Conservation (phyloP, 2,113 vertebrate species). For the Erythrolamprus reginae region DNA sequence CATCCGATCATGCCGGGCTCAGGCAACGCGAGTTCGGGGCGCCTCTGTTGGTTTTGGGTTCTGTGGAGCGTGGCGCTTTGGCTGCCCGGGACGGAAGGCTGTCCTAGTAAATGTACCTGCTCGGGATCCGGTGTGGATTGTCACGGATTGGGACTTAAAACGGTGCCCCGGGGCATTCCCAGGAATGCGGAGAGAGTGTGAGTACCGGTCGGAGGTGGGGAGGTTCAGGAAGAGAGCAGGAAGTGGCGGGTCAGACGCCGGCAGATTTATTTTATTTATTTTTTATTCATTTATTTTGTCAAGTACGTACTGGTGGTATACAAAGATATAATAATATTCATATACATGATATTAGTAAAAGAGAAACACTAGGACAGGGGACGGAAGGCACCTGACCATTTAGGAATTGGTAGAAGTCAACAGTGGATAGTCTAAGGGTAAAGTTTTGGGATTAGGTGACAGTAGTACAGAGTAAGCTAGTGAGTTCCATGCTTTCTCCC, state of each 20-base stretch:
- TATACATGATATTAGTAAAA: too few relatives aligned
- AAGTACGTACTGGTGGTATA: too few relatives aligned
- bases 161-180: slow-evolving; percentile 88
- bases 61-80: slow-evolving; percentile 68
- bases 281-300: too few relatives aligned
- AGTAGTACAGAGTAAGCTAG: too few relatives aligned
- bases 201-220: slow-evolving; percentile 65
- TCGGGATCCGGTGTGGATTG: slow-evolving; percentile 95
- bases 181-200: slow-evolving; percentile 92
- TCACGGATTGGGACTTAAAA: slow-evolving; percentile 86
- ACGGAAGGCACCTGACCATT: too few relatives aligned
- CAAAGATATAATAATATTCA: too few relatives aligned
- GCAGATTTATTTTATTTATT: too few relatives aligned
- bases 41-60: slow-evolving; percentile 66
- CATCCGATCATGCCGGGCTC: slow-evolving; percentile 72
- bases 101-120: slow-evolving; percentile 96
- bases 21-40: slow-evolving; percentile 61
- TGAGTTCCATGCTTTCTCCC: too few relatives aligned
- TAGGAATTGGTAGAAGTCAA: too few relatives aligned
- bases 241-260: neutral
- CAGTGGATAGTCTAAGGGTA: too few relatives aligned
- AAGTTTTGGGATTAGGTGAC: too few relatives aligned
- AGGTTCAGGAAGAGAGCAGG: neutral
- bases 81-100: slow-evolving; percentile 71
- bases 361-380: too few relatives aligned